Evolutionary conservation across 2,888 invertebrate species (phyloP).

Genomic region (Hydropsyche betteni): DNA sequence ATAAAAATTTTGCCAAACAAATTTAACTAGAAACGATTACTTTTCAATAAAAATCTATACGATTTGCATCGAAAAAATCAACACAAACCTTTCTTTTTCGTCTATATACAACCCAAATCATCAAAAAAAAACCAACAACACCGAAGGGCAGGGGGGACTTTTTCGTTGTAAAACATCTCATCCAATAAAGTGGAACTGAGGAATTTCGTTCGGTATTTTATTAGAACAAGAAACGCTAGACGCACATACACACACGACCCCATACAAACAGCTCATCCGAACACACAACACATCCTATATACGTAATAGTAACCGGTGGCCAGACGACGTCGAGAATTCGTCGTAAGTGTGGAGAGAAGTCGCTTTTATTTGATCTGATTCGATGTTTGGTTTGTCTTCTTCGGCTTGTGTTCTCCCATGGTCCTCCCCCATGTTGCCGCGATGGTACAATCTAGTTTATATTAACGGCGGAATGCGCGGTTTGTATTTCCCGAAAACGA

Average conservation of each 20-base stretch:
- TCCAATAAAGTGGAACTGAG: conserved; percentile 51
- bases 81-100: too few relatives aligned
- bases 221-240: conserved; percentile 48
- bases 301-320: background rate
- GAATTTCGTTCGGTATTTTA: conserved; percentile 52
- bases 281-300: too few relatives aligned
- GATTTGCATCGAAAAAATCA: too few relatives aligned
- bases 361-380: conserved; percentile 52
- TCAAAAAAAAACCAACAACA: background rate
- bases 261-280: too few relatives aligned
- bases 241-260: background rate
- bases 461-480: conserved; percentile 33
- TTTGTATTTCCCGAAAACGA: conserved; percentile 16
- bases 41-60: too few relatives aligned
- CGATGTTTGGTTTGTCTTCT: conserved; percentile 51
- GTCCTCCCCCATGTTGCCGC: conserved; percentile 4
- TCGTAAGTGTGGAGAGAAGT: conserved; percentile 36
- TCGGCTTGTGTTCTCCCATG: conserved; percentile 19
- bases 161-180: conserved; percentile 50
- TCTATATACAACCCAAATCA: background rate
- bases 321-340: conserved; percentile 31
- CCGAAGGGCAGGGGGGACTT: background rate
- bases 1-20: too few relatives aligned
- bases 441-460: conserved; percentile 37
- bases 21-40: too few relatives aligned